Evolutionary conservation across 2,888 invertebrate genomes (phyloP).

Genomic region (Sympetrum striolatum): DNA sequence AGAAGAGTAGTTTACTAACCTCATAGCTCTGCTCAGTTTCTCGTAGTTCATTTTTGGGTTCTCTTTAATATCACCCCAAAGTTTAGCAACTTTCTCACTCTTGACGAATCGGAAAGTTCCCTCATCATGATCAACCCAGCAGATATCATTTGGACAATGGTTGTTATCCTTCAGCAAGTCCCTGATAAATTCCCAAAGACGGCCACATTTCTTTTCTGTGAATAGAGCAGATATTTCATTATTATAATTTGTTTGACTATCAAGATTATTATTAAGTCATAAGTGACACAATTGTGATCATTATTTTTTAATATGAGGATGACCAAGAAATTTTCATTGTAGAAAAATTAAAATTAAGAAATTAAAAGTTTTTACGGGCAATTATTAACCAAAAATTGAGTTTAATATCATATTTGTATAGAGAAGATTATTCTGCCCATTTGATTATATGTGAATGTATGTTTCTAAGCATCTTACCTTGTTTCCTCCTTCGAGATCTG

Average conservation of each 20-base stretch:
- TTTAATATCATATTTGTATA: not conserved
- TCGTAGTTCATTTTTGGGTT: slow-evolving; percentile 92
- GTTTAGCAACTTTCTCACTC: slow-evolving; percentile 82
- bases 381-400: not conserved
- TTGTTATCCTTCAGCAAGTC: slow-evolving; percentile 77
- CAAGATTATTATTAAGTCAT: not conserved
- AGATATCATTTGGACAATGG: slow-evolving; percentile 81
- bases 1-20: slow-evolving; percentile 60
- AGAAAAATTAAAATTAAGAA: too few relatives aligned
- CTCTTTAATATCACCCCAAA: slow-evolving; percentile 87
- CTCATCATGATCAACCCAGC: slow-evolving; percentile 85
- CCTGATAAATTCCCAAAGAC: slow-evolving; percentile 84
- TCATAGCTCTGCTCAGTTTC: slow-evolving; percentile 89
- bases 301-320: not conserved
- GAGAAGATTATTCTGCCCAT: not conserved
- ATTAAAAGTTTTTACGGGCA: too few relatives aligned
- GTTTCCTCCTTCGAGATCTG: slow-evolving; percentile 1
- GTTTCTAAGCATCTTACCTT: not conserved
- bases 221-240: not conserved
- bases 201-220: slow-evolving; percentile 58
- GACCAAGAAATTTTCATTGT: not conserved
- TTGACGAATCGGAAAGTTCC: slow-evolving; percentile 89
- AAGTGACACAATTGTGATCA: not conserved
- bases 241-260: not conserved
- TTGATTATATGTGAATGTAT: not conserved